phyloP scores from a whole-genome alignment of 2,888 invertebrate genomes.

The Escarpia spicata region DNA sequence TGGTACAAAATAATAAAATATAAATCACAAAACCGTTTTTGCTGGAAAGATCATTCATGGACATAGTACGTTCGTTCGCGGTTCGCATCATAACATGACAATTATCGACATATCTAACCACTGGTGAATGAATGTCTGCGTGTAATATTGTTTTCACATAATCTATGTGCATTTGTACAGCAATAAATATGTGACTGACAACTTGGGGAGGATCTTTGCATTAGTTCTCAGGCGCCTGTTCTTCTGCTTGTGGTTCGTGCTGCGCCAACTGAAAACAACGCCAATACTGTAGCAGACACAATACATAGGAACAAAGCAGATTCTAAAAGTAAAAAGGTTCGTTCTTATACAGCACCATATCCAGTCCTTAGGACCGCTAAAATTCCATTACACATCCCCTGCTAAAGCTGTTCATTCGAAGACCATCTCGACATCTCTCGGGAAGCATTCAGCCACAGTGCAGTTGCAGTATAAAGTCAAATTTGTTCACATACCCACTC shows the following conservation, averaged over 20 bases:
- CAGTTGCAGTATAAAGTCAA: too few relatives aligned
- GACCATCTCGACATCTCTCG: too few relatives aligned
- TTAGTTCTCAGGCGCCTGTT: conserved; percentile 47
- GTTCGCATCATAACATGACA: neutral
- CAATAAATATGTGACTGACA: conserved; percentile 16
- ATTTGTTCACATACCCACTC: too few relatives aligned
- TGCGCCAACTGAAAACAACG: conserved; percentile 45
- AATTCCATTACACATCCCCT: too few relatives aligned
- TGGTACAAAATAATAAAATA: conserved; percentile 13
- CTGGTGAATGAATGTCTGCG: too few relatives aligned
- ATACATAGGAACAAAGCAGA: neutral
- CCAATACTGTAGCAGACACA: neutral
- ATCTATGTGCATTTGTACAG: conserved; percentile 14
- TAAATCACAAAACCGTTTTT: neutral
- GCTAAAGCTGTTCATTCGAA: too few relatives aligned
- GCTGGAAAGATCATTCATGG: neutral
- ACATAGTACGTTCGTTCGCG: neutral
- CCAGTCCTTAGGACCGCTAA: too few relatives aligned
- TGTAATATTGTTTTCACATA: too few relatives aligned
- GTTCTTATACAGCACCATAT: too few relatives aligned
- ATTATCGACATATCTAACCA: too few relatives aligned
- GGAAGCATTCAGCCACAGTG: too few relatives aligned
- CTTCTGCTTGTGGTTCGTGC: conserved; percentile 47
- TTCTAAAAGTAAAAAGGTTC: neutral
- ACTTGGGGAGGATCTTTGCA: neutral